phyloP scores from a whole-genome alignment of 2,888 invertebrate species.

The Caenorhabditis wallacei region DNA sequence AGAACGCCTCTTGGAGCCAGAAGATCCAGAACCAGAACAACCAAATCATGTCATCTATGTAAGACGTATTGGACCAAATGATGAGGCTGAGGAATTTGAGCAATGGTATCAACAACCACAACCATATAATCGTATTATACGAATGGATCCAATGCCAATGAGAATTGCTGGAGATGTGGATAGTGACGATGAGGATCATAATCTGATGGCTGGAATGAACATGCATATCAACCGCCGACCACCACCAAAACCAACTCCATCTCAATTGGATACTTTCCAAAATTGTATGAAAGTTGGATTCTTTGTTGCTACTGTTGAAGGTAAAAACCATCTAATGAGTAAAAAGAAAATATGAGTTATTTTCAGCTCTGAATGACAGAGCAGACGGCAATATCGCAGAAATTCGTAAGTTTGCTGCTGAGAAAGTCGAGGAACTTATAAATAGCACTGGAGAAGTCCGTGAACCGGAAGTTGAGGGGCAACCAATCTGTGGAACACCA shows the following conservation, averaged over 20 bases:
- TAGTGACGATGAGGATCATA: neutral
- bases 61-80: too few relatives aligned
- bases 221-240: conserved; percentile 6
- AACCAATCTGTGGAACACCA: conserved; percentile 15
- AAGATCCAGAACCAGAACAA: too few relatives aligned
- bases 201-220: conserved; percentile 11
- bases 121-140: too few relatives aligned
- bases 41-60: too few relatives aligned
- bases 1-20: too few relatives aligned
- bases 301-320: conserved; percentile 37
- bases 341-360: too few relatives aligned
- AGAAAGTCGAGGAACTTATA: conserved; percentile 16
- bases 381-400: neutral
- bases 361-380: conserved; percentile 38
- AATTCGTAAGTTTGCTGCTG: conserved; percentile 2
- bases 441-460: neutral
- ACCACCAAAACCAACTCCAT: neutral
- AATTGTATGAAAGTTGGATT: conserved; percentile 28
- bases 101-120: neutral
- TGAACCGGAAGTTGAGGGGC: neutral
- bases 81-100: neutral
- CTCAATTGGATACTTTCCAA: conserved; percentile 24
- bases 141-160: too few relatives aligned
- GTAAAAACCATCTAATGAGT: conserved; percentile 5
- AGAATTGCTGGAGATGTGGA: neutral